Conservation (phyloP, 2,797 vertebrate genomes). For the Aplochiton taeniatus region DNA sequence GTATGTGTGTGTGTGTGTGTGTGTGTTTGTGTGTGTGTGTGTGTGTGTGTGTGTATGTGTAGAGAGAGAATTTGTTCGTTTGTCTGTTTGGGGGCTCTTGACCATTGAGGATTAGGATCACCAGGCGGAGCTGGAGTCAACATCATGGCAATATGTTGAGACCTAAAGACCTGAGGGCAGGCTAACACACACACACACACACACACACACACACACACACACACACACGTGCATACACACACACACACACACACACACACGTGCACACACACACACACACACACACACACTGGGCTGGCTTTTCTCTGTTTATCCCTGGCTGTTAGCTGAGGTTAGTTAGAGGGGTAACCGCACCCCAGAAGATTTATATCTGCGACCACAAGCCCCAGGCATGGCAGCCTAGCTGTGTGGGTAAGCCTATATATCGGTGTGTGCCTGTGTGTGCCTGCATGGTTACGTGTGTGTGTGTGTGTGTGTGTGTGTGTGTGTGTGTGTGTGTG, state of each 20-base stretch:
- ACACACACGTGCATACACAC: not conserved
- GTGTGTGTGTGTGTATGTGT: too few relatives aligned
- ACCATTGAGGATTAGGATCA: conserved; percentile 40
- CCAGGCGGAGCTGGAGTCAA: conserved; percentile 19
- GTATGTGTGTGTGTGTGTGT: too few relatives aligned
- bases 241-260: not conserved
- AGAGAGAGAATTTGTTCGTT: too few relatives aligned
- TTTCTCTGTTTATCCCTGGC: conserved; percentile 32
- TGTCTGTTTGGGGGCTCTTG: not conserved
- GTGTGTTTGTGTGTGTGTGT: too few relatives aligned
- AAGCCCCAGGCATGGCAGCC: conserved; percentile 18
- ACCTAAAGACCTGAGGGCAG: conserved; percentile 21
- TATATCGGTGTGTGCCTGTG: not conserved
- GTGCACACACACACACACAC: not conserved
- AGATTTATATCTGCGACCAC: conserved; percentile 43
- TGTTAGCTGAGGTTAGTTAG: conserved; percentile 47
- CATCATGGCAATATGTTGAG: conserved; percentile 37
- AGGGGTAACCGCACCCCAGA: conserved; percentile 27
- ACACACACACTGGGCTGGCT: not conserved
- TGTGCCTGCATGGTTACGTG: too few relatives aligned
- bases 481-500: not conserved
- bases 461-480: too few relatives aligned
- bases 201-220: not conserved
- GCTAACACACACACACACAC: not conserved
- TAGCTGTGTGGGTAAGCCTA: conserved; percentile 31